Evolutionary conservation across 2,113 vertebrate species (phyloP), one percentile per base, ranked within the genome.

Genomic region (Pelmatolapia mariae): DNA sequence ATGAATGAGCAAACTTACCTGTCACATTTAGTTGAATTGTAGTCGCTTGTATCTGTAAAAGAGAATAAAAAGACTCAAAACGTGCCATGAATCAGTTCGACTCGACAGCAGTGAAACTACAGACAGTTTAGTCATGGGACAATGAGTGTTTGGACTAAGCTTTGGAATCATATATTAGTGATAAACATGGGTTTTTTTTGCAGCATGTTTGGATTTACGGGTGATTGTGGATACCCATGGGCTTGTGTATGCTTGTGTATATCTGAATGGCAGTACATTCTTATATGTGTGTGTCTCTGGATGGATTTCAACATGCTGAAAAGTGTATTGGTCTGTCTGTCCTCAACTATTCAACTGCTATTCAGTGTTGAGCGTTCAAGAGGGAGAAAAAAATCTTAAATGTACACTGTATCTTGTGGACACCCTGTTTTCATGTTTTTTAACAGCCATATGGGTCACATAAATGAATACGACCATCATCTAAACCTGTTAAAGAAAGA

Each of bases 31-130:
- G 73, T 95, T 92, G 97, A 96, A 95, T 97, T 94, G 38, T 96
- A 97, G 90, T 98, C 97, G 95, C 97, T 88, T 81, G 97, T 91
- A 71, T 99, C 98, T 99, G 89, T 24, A 97, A 97, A 89, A 94
- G 78, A 95, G 90, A 92, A 95, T 68, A 93, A 96, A 96, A 95
- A 94, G 8, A 26, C 29, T 84, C 80, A 50, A 52, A 84, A 53
- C 9, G 6, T 81, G 26, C 16, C 38, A 45, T 68, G 2, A 84
- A 81, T 59, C 26, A 80, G 6, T 71, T 88, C 3, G 36, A 87
- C 79, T 13, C 50, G 54, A 92, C 57, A 50, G 36, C 84, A 43
- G 38, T 81, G 43, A 29, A 89, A 87, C 43, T 78, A 54, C 76
- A 86, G 87, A 88, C 82, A 84, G 76, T 56, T 59, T 78, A 68